These are phyloP conservation scores for Ferrisia virgata DNA, from an alignment of 2,888 invertebrate genomes.

Conservation along the genomic window DNA sequence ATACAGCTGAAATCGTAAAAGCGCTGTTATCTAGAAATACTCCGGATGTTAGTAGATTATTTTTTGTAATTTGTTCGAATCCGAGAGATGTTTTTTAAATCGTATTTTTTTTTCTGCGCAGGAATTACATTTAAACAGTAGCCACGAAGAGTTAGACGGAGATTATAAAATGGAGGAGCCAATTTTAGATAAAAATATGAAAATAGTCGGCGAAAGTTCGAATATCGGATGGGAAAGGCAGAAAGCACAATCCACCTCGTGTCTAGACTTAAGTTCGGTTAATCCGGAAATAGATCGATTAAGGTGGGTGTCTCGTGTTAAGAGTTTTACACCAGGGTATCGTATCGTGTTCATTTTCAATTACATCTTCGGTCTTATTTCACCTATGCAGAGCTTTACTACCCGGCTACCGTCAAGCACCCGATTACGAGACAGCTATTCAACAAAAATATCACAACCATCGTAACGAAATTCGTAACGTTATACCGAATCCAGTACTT, in stretches of 20 bases:
- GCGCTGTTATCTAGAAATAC: conserved; percentile 50
- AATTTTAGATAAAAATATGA: conserved; percentile 29
- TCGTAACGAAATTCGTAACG: conserved; percentile 48
- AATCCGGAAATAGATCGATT: conserved; percentile 52
- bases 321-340: too few species aligned
- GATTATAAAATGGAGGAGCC: conserved; percentile 47
- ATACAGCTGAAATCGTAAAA: conserved; percentile 49
- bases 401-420: conserved; percentile 85
- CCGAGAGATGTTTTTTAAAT: neutral
- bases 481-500: conserved; percentile 55
- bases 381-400: conserved; percentile 63
- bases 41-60: conserved; percentile 48
- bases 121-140: conserved; percentile 49
- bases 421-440: conserved; percentile 92
- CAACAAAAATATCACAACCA: conserved; percentile 69
- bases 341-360: neutral
- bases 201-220: neutral
- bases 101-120: too few species aligned
- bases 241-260: conserved; percentile 65
- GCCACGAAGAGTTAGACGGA: conserved; percentile 52
- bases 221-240: conserved; percentile 54
- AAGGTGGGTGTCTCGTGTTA: conserved; percentile 49
- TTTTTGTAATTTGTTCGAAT: conserved; percentile 40
- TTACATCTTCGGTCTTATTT: neutral
- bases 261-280: conserved; percentile 60